Conservation (phyloP, 2,888 invertebrate species). For the Calameuta pallipes region DNA sequence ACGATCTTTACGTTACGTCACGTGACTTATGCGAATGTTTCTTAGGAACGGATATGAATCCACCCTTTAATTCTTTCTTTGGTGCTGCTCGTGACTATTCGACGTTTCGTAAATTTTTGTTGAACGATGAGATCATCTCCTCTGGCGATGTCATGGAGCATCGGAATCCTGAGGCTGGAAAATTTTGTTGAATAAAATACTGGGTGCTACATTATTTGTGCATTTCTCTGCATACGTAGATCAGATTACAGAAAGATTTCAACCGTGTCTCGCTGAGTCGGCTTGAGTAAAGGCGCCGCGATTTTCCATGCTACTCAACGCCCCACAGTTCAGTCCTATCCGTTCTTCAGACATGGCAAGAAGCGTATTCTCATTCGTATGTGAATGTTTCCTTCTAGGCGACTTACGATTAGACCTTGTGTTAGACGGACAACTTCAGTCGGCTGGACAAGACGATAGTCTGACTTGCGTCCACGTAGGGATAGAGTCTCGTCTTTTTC, state of each 20-base stretch:
- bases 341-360: background rate
- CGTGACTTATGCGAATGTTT: background rate
- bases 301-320: background rate
- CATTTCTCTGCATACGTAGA: background rate
- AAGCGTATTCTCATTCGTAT: background rate
- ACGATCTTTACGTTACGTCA: background rate
- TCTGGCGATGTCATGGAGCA: background rate
- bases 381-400: background rate
- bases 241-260: background rate
- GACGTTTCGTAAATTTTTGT: background rate
- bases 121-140: background rate
- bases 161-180: background rate
- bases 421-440: background rate
- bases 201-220: background rate
- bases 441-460: background rate
- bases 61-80: background rate
- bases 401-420: background rate
- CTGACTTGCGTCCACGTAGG: background rate
- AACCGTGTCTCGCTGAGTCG: background rate
- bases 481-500: background rate
- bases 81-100: background rate
- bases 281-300: background rate
- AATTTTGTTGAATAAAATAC: background rate
- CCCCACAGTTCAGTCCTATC: background rate
- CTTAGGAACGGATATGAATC: background rate